Evolutionary conservation across 2,797 vertebrate genomes (phyloP).

Genomic region (Podarcis siculus): DNA sequence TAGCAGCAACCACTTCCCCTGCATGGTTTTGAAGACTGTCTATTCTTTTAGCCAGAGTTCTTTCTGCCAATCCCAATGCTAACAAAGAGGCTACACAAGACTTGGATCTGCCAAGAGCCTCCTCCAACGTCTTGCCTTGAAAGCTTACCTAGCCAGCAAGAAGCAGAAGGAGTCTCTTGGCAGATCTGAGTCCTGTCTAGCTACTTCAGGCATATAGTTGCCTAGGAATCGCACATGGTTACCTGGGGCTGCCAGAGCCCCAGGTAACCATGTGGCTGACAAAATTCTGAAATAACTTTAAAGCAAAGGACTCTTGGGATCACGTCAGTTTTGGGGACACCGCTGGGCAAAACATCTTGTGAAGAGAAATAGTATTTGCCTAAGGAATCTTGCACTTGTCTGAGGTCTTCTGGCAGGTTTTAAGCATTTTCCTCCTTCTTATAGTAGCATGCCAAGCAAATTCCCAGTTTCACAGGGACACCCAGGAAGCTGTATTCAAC

Average conservation of each 20-base stretch:
- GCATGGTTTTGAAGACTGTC: background rate
- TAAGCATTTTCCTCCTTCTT: background rate
- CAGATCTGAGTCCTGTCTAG: background rate
- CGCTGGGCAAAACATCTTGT: background rate
- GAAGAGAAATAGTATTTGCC: background rate
- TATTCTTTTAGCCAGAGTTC: background rate
- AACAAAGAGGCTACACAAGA: too few species aligned
- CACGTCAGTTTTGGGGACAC: background rate
- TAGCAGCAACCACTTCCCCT: background rate
- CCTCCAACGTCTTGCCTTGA: too few species aligned
- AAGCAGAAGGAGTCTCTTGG: background rate
- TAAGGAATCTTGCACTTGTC: background rate
- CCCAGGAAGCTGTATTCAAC: too few species aligned
- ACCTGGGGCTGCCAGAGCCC: background rate
- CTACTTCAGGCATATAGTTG: background rate
- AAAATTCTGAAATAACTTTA: background rate
- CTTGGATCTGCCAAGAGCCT: too few species aligned
- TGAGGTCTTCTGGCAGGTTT: background rate
- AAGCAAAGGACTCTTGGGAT: background rate
- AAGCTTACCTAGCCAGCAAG: background rate
- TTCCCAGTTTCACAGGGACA: too few species aligned
- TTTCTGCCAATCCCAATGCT: too few species aligned
- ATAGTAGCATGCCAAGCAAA: background rate
- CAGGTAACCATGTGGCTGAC: background rate
- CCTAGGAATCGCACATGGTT: background rate